phyloP scores from a whole-genome alignment of 1,140 invertebrate species.

The Plutomurus gul region DNA sequence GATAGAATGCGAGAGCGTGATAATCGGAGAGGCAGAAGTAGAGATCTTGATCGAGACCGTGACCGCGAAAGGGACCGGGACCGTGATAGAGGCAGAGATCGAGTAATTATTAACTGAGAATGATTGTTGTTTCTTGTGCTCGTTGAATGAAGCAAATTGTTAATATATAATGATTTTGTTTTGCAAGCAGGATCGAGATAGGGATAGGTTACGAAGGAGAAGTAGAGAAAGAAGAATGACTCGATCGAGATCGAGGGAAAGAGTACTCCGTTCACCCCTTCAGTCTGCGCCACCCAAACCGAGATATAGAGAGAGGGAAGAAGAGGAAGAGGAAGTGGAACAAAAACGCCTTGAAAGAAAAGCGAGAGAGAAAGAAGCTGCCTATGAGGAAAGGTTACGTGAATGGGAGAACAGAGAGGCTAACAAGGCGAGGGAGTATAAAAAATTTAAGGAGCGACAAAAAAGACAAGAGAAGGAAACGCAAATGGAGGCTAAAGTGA shows the following conservation, averaged over 20 bases:
- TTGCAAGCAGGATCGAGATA: conserved; percentile 57
- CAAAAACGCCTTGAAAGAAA: conserved; percentile 86
- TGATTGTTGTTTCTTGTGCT: background rate
- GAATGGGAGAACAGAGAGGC: conserved; percentile 93
- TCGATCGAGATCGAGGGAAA: conserved; percentile 35
- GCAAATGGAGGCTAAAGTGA: conserved; percentile 84
- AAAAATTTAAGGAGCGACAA: conserved; percentile 85
- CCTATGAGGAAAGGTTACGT: conserved; percentile 79
- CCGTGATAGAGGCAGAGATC: background rate
- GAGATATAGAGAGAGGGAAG: conserved; percentile 73
- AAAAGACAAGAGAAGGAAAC: conserved; percentile 80
- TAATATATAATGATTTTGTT: background rate
- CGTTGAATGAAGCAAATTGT: background rate
- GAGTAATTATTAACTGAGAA: background rate
- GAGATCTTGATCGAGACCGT: too few species aligned
- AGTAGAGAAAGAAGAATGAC: conserved; percentile 42
- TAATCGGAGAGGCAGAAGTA: too few species aligned
- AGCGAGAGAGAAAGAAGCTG: conserved; percentile 88
- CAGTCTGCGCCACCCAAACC: conserved; percentile 40
- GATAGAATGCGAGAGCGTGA: too few species aligned
- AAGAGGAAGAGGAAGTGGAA: conserved; percentile 89
- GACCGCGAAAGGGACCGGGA: conserved; percentile 51
- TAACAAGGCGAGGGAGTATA: conserved; percentile 89
- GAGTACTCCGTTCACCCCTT: conserved; percentile 28
- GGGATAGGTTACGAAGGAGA: conserved; percentile 62